Evolutionary conservation across 2,888 invertebrate genomes (phyloP), one percentile per base, ranked within the genome.

Genomic region (Nomada fabriciana): DNA sequence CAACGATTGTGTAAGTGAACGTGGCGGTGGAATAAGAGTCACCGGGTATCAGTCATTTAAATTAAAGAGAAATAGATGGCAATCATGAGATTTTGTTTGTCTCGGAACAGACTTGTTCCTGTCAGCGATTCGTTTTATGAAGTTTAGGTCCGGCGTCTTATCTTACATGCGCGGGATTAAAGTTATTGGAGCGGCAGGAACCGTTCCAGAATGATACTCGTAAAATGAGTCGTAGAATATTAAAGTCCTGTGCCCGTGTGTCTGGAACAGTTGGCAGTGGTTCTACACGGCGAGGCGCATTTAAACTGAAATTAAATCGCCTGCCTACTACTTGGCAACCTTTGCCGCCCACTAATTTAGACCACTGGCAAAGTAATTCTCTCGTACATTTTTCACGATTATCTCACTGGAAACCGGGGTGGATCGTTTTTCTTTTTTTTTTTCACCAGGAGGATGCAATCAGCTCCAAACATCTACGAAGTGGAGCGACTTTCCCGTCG

Each of bases 291-390:
- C 64, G 65, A 67, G 23, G 74, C 76, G 68, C 68, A 82, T 85
- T 85, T 71, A 61, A 85, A 65, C 76, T 75, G 70, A 80, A 85
- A 85, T 85, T 84, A 85, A 85, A 84, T 84, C 77, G 78, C 43
- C 36, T 42, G 65, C 67, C 76, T 68, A 61, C 72, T 47, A 72
- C 72, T 85, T 84, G 85, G 82, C 85, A 84, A 65, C 25, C n/a
- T 15, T 13, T 7, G 50, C 53, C 47, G 29, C 42, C 29, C 57
- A 53, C 81, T 84, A 84, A 84, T 85, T 84, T 70, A 59, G 70
- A 80, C 68, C 77, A 63, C 73, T 47, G 76, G 60, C 76, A 29
- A 59, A 72, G 60, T 76, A 77, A 84, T 80, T 80, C 75, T 65
- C 64, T 52, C 55, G 20, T 76, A 61, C 82, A 73, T 82, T 83